These are phyloP conservation scores for Hipparchia semele DNA, from an alignment of 2,888 invertebrate genomes.

Conservation along the genomic window DNA sequence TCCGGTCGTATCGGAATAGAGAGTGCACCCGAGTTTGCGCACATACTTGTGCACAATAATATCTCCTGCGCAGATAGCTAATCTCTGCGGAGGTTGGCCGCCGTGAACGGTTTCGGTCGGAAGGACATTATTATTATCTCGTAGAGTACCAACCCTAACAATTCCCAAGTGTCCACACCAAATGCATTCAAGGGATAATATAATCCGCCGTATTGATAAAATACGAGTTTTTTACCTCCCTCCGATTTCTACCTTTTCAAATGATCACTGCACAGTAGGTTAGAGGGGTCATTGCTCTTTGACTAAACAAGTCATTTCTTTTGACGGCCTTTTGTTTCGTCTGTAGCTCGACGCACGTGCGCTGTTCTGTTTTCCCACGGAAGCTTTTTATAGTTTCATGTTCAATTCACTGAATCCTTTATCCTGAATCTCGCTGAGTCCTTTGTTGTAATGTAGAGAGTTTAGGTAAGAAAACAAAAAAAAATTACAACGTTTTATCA, in stretches of 20 bases:
- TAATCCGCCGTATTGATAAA: conserved; percentile 53
- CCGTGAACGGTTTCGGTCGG: no score
- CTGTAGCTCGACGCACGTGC: conserved; percentile 30
- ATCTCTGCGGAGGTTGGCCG: no score
- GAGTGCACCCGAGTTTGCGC: no score
- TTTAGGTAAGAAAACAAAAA: no score
- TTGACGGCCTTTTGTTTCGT: conserved; percentile 4
- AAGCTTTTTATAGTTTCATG: conserved; percentile 14
- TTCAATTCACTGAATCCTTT: conserved; percentile 8
- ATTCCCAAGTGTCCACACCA: conserved; percentile 54
- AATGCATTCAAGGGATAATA: conserved; percentile 49
- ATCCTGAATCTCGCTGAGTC: background rate
- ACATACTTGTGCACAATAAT: no score
- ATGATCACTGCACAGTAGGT: conserved; percentile 45
- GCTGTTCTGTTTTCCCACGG: conserved; percentile 30
- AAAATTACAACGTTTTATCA: no score
- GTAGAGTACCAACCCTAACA: conserved; percentile 44
- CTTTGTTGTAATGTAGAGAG: background rate
- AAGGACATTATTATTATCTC: no score
- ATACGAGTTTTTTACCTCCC: conserved; percentile 50
- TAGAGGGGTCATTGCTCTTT: conserved; percentile 43
- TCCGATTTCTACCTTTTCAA: conserved; percentile 48
- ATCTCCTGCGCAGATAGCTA: no score
- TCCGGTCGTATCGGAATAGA: no score
- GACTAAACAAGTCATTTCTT: conserved; percentile 15